Conservation (phyloP, 2,797 vertebrate species). For the Hemitrygon akajei region DNA sequence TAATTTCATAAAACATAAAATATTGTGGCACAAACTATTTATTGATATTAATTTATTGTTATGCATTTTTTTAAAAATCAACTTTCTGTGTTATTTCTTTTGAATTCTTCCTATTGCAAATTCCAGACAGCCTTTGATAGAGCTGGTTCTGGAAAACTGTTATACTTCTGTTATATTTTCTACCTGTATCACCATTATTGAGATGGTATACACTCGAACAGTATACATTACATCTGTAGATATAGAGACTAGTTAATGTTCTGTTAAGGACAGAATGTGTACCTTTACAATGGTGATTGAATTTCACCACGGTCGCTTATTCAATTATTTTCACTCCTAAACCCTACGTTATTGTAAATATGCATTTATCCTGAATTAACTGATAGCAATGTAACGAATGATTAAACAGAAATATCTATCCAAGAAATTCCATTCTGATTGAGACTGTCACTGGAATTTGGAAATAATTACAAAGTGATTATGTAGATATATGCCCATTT, state of each 20-base stretch:
- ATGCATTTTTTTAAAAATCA: not conserved
- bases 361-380: not conserved
- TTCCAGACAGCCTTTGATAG: not conserved
- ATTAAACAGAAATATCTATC: not conserved
- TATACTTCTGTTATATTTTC: not conserved
- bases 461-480: too few relatives aligned
- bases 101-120: not conserved
- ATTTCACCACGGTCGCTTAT: not conserved
- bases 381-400: not conserved
- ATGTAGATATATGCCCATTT: too few relatives aligned
- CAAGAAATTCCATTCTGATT: not conserved
- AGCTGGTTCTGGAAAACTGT: not conserved
- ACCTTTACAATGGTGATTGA: not conserved
- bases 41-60: not conserved
- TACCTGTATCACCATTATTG: not conserved
- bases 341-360: not conserved
- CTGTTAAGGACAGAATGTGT: not conserved
- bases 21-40: not conserved
- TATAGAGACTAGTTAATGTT: not conserved
- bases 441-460: not conserved
- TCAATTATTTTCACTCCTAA: too few relatives aligned
- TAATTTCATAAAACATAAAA: not conserved
- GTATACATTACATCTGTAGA: not conserved
- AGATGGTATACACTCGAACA: not conserved
- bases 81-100: not conserved